Evolutionary conservation across 2,888 invertebrate species (phyloP).

Genomic region (Carabus problematicus): DNA sequence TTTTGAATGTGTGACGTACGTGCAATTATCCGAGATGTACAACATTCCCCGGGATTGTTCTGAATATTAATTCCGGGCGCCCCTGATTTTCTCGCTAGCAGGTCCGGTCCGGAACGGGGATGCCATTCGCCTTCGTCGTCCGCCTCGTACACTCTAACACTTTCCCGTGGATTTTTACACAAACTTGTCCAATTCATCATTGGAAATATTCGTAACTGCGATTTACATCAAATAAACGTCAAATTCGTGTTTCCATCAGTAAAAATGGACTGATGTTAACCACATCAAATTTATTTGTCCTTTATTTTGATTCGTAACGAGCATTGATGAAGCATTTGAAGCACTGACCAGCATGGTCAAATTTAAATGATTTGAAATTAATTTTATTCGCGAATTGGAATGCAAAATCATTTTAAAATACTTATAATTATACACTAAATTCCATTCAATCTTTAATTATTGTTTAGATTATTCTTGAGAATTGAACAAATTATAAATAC

Average conservation of each 20-base stretch:
- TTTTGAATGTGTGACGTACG: slow-evolving; percentile 49
- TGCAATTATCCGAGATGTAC: slow-evolving; percentile 56
- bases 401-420: too few relatives aligned
- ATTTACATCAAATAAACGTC: too few relatives aligned
- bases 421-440: too few relatives aligned
- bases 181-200: not conserved
- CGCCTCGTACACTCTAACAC: slow-evolving; percentile 26
- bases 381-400: too few relatives aligned
- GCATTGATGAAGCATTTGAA: too few relatives aligned
- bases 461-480: not conserved
- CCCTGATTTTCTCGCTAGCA: slow-evolving; percentile 49
- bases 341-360: too few relatives aligned
- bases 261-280: too few relatives aligned
- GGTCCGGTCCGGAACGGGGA: slow-evolving; percentile 13
- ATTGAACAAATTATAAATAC: too few relatives aligned
- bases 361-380: not conserved
- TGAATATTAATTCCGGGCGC: slow-evolving; percentile 56
- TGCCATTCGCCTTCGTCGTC: slow-evolving; percentile 10
- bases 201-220: not conserved
- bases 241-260: too few relatives aligned
- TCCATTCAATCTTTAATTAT: too few relatives aligned
- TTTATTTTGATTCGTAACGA: too few relatives aligned
- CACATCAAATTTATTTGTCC: too few relatives aligned
- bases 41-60: slow-evolving; percentile 51
- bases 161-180: slow-evolving; percentile 11